Evolutionary conservation across 2,113 vertebrate species (phyloP).

Genomic region (Columba janthina): DNA sequence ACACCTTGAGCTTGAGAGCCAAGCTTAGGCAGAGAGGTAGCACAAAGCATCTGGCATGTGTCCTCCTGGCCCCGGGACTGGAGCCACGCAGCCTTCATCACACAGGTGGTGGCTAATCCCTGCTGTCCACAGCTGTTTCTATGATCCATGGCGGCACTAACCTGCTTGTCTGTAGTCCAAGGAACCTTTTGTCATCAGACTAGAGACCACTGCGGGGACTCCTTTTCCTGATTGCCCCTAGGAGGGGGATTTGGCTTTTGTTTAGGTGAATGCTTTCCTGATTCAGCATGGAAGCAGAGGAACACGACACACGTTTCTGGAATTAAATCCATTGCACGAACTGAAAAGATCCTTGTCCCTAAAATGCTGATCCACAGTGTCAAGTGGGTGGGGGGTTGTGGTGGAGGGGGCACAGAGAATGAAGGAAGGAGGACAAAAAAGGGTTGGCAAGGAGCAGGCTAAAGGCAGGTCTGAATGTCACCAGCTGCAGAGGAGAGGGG

Average conservation of each 20-base stretch:
- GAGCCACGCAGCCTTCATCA: neutral
- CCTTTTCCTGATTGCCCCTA: constrained; percentile 10
- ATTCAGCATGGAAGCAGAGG: neutral
- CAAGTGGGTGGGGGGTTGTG: neutral
- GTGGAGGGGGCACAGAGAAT: neutral
- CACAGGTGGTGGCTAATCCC: constrained; percentile 31
- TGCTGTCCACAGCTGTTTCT: constrained; percentile 2
- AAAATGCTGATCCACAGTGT: neutral
- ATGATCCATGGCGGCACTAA: neutral
- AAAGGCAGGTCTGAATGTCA: neutral
- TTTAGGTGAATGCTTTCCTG: constrained; percentile 23
- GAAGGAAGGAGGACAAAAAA: neutral
- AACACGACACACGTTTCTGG: neutral
- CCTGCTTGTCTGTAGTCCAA: neutral
- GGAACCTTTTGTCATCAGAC: constrained; percentile 27
- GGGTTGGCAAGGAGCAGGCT: neutral
- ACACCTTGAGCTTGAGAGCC: neutral
- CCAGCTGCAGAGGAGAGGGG: accelerated
- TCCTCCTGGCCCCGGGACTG: neutral
- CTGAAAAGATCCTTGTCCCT: neutral
- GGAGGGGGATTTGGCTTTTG: constrained; percentile 47
- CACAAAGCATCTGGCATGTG: neutral
- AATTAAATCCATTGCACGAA: neutral
- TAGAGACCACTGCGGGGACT: neutral
- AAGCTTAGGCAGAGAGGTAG: neutral